Percentiles rank a stretch among this genome's conserved stretches.
Conservation (phyloP, 2,888 invertebrate species). For the Druceiella hillmani region DNA sequence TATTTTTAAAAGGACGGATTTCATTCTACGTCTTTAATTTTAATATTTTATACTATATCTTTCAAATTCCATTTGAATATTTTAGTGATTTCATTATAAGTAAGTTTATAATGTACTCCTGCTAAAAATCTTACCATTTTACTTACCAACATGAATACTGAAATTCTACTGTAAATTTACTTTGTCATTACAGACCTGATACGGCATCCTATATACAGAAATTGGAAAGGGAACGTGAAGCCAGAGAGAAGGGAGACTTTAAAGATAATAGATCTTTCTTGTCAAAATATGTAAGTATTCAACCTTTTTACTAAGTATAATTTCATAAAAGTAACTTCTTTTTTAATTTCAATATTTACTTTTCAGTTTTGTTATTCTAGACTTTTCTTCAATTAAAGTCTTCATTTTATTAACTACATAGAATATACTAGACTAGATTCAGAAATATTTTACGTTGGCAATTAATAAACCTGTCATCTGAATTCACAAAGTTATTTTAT, state of each 20-base stretch:
- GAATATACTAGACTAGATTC: too few species aligned
- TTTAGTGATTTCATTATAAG: constrained; percentile 27
- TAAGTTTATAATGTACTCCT: constrained; percentile 23
- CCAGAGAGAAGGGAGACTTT: constrained; percentile 80
- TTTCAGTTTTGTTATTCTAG: neutral
- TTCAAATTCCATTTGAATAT: constrained; percentile 11
- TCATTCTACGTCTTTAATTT: too few species aligned
- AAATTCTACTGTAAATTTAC: constrained; percentile 1
- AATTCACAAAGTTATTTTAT: too few species aligned
- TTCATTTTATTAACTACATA: neutral
- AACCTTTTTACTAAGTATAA: constrained; percentile 17
- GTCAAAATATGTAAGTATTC: constrained; percentile 89
- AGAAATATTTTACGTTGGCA: too few species aligned
- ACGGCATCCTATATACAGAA: constrained; percentile 94
- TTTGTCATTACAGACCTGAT: constrained; percentile 65
- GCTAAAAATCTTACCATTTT: constrained; percentile 5
- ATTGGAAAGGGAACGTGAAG: constrained; percentile 84
- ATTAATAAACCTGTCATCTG: too few species aligned
- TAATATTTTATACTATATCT: constrained; percentile 3
- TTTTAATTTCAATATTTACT: neutral
- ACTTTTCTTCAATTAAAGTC: neutral
- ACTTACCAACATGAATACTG: neutral
- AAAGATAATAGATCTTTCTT: constrained; percentile 95
- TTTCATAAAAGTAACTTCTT: constrained; percentile 7
- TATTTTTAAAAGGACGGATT: too few species aligned